phyloP scores from a whole-genome alignment of 1,140 invertebrate species.

The Argopecten irradians region DNA sequence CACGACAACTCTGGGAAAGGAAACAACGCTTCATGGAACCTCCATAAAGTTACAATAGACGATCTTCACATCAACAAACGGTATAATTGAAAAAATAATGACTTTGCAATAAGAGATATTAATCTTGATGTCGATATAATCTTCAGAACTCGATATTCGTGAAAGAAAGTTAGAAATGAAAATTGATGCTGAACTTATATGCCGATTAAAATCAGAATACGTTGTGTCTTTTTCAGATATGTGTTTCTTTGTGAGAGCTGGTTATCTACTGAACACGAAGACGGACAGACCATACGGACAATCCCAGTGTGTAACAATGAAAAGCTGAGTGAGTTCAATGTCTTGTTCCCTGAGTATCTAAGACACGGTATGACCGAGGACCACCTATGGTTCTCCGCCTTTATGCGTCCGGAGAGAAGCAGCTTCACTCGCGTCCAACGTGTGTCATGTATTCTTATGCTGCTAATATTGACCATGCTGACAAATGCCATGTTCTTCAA shows the following conservation, averaged over 20 bases:
- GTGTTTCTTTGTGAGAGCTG: slow-evolving; percentile 72
- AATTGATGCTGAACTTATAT: too few species aligned
- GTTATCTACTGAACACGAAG: slow-evolving; percentile 72
- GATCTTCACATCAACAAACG: slow-evolving; percentile 76
- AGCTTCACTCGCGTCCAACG: slow-evolving; percentile 77
- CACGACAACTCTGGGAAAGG: slow-evolving; percentile 75
- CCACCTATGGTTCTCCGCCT: slow-evolving; percentile 78
- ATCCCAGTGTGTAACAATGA: slow-evolving; percentile 65
- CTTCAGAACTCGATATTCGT: slow-evolving; percentile 52
- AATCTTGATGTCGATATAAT: slow-evolving; percentile 43
- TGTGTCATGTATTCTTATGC: slow-evolving; percentile 75
- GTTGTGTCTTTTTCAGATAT: slow-evolving; percentile 58
- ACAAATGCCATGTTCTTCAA: slow-evolving; percentile 76
- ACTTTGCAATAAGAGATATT: background rate
- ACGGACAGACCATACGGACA: slow-evolving; percentile 69
- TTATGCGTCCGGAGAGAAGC: slow-evolving; percentile 76
- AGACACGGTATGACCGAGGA: slow-evolving; percentile 76
- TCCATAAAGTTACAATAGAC: slow-evolving; percentile 76
- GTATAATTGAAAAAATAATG: slow-evolving; percentile 59
- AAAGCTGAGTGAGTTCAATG: slow-evolving; percentile 71
- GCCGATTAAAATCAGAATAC: background rate
- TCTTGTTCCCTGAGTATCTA: slow-evolving; percentile 74
- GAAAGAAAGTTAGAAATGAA: background rate
- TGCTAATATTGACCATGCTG: slow-evolving; percentile 78
- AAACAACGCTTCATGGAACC: slow-evolving; percentile 70